Conservation (phyloP, 2,113 vertebrate species). For the Pandion haliaetus region DNA sequence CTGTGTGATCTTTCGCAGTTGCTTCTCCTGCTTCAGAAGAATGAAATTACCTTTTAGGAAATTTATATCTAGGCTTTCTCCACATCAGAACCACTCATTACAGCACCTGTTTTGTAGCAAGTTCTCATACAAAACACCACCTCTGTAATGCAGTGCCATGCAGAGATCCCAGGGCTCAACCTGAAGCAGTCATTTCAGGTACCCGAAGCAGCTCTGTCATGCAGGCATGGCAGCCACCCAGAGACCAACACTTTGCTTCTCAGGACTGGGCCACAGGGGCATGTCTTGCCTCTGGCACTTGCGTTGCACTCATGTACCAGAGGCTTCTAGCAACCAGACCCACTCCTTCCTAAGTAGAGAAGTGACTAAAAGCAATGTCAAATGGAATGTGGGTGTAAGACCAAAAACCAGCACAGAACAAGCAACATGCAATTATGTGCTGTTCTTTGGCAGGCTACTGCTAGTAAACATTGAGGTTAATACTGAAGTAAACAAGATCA, state of each 20-base stretch:
- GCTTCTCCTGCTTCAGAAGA: background rate
- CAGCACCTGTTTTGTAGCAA: background rate
- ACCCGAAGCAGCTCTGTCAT: background rate
- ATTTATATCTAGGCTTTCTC: background rate
- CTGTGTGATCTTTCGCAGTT: background rate
- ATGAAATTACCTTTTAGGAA: background rate
- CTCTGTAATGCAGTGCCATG: accelerated
- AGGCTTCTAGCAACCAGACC: background rate
- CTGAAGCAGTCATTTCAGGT: background rate
- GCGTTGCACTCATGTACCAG: background rate
- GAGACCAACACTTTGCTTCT: background rate
- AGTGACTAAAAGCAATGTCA: background rate
- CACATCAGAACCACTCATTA: background rate
- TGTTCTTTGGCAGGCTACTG: background rate
- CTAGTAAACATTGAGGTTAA: background rate
- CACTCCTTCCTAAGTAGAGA: background rate
- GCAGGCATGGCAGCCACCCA: background rate
- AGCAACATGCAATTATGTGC: background rate
- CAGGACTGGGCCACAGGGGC: too few species aligned
- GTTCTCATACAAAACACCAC: background rate
- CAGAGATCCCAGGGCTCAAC: background rate
- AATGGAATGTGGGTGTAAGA: background rate
- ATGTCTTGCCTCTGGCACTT: background rate
- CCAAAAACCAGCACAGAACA: background rate
- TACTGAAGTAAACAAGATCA: background rate